Evolutionary conservation across 2,888 invertebrate species (phyloP).

Genomic region (Choreutis nemorana): DNA sequence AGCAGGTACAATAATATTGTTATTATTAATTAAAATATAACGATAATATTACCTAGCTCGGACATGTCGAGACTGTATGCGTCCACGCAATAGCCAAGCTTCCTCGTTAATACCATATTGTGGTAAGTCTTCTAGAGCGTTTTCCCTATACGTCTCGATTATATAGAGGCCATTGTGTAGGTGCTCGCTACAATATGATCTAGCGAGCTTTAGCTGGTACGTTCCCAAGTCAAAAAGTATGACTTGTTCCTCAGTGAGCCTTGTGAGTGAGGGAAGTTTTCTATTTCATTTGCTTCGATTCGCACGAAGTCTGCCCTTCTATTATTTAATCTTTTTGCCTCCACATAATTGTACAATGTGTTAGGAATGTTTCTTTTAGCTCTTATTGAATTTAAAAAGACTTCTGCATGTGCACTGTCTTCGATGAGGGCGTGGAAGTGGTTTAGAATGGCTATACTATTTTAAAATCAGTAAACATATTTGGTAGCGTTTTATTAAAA

Average conservation of each 20-base stretch:
- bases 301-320: constrained; percentile 6
- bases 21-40: constrained; percentile 5
- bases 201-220: neutral
- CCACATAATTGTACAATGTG: constrained; percentile 9
- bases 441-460: constrained; percentile 6
- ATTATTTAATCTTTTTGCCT: constrained; percentile 8
- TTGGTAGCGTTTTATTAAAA: constrained; percentile 5
- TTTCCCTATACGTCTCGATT: neutral
- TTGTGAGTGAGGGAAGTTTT: neutral
- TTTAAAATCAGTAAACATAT: constrained; percentile 5
- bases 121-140: too few relatives aligned
- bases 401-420: constrained; percentile 4
- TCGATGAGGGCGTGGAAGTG: constrained; percentile 2
- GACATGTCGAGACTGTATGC: constrained; percentile 5
- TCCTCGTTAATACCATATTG: too few relatives aligned
- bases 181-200: neutral
- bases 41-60: constrained; percentile 5
- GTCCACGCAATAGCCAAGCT: constrained; percentile 5
- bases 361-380: constrained; percentile 5
- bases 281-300: neutral
- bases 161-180: neutral
- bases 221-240: neutral
- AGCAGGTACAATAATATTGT: too few relatives aligned
- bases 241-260: neutral
- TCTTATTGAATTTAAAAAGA: constrained; percentile 3